These are phyloP conservation scores for Myotis findleyi DNA, from an alignment of 2,797 vertebrate genomes.

Conservation along the genomic window DNA sequence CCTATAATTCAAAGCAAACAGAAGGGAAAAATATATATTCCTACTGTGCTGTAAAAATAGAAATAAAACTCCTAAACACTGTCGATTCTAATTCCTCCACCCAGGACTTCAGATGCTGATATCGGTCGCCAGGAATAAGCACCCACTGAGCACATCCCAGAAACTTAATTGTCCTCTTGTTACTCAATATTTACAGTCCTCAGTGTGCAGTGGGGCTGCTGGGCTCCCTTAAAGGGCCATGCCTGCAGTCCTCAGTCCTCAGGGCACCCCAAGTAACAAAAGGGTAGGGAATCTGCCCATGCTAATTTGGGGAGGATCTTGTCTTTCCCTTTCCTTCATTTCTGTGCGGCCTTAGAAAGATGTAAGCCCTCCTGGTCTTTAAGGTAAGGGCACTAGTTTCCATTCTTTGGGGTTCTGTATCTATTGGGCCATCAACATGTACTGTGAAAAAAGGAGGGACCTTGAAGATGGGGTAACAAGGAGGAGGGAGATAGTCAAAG, in stretches of 20 bases:
- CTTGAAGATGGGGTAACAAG: not conserved
- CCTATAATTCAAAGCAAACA: constrained; percentile 44
- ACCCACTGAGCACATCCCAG: constrained; percentile 9
- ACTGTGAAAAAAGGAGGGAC: not conserved
- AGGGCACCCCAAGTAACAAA: not conserved
- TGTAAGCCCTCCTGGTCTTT: not conserved
- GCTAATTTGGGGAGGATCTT: not conserved
- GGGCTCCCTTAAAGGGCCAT: not conserved
- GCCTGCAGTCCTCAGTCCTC: not conserved
- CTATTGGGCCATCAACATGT: not conserved
- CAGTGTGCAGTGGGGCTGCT: not conserved
- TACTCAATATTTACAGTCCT: constrained; percentile 37
- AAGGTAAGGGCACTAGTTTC: not conserved
- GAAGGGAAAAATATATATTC: not conserved
- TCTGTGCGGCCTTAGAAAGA: not conserved
- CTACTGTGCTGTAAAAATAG: constrained; percentile 32
- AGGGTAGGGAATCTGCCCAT: not conserved
- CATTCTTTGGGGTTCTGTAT: not conserved
- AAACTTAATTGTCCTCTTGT: constrained; percentile 52
- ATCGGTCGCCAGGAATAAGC: constrained; percentile 27
- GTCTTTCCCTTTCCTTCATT: not conserved
- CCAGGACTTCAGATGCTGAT: constrained; percentile 46
- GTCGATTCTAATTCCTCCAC: constrained; percentile 57
- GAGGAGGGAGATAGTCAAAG: not conserved
- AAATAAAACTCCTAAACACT: not conserved